phyloP scores from a whole-genome alignment of 2,888 invertebrate genomes.

The Drosophila flavopinicola region DNA sequence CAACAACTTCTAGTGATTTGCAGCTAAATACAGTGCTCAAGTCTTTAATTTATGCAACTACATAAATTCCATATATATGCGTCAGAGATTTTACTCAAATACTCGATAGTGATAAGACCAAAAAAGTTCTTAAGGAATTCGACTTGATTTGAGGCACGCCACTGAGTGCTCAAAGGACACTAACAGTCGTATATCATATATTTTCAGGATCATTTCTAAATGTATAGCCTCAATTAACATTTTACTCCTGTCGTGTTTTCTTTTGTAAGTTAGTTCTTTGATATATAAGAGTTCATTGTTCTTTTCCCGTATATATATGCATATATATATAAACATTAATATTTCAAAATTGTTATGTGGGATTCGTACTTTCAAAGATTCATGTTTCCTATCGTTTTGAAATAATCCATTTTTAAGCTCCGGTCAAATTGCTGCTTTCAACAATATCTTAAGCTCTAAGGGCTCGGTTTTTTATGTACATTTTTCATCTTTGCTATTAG shows the following conservation, averaged over 20 bases:
- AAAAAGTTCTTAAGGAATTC: neutral
- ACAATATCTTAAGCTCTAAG: neutral
- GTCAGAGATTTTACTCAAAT: too few species aligned
- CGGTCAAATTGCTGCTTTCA: neutral
- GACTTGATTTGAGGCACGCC: neutral
- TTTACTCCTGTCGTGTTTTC: too few species aligned
- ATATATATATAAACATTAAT: constrained; percentile 7
- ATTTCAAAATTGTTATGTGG: neutral
- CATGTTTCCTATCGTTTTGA: neutral
- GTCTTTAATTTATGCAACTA: constrained; percentile 1
- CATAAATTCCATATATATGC: too few species aligned
- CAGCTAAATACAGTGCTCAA: constrained; percentile 17
- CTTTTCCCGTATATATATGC: too few species aligned
- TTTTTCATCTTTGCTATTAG: neutral
- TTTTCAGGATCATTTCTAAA: too few species aligned
- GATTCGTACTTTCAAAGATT: too few species aligned
- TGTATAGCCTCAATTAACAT: too few species aligned
- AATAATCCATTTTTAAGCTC: neutral
- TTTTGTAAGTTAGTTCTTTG: too few species aligned
- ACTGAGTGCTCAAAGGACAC: too few species aligned
- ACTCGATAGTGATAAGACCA: too few species aligned
- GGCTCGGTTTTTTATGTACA: neutral
- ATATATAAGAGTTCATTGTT: too few species aligned
- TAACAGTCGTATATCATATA: too few species aligned
- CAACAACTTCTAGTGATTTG: constrained; percentile 43